Conservation (phyloP, 2,113 vertebrate species). For the Myotis yumanensis region DNA sequence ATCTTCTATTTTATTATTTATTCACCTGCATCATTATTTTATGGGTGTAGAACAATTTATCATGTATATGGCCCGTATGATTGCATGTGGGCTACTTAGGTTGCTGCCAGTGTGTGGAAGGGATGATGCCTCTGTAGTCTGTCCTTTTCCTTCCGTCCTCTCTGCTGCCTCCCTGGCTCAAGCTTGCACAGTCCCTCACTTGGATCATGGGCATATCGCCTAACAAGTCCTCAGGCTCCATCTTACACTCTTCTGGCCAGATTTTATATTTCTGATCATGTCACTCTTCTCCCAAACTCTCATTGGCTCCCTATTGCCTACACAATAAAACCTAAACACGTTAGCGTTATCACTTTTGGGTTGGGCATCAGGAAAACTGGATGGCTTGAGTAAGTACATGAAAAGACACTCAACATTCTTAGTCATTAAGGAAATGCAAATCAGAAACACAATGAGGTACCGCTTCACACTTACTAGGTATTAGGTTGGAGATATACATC, state of each 20-base stretch:
- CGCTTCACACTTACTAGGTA: neutral
- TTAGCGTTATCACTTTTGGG: neutral
- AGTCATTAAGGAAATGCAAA: neutral
- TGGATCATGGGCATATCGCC: neutral
- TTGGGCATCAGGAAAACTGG: neutral
- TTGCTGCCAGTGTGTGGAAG: neutral
- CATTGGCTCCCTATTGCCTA: neutral
- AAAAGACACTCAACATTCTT: neutral
- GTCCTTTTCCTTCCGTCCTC: neutral
- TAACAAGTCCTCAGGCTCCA: neutral
- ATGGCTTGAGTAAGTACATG: neutral
- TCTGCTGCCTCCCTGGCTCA: neutral
- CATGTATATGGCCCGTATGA: fast-evolving
- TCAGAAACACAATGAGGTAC: neutral
- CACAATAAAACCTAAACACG: neutral
- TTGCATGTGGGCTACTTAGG: neutral
- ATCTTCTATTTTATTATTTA: slow-evolving; percentile 46
- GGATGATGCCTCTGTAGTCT: neutral
- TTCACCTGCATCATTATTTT: neutral
- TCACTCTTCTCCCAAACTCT: neutral
- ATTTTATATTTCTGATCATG: neutral
- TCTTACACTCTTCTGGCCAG: neutral
- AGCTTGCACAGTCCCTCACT: neutral
- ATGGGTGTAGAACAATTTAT: neutral
- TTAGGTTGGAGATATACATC: neutral